Base-by-base conservation (phyloP, 2,113 vertebrate species). In the Lampris incognitus region DNA sequence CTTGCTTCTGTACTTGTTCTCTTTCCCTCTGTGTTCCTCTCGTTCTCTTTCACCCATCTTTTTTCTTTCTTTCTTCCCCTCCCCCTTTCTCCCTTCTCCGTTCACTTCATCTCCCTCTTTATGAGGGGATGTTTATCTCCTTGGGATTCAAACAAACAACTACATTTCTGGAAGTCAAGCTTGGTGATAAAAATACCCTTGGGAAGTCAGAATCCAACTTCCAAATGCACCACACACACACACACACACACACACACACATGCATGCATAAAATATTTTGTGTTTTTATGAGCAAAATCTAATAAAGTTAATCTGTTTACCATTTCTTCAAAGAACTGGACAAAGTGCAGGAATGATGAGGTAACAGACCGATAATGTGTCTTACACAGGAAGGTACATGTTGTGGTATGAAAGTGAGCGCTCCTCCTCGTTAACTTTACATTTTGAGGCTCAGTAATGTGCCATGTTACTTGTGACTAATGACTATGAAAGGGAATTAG, bases 81-180 rank as follows among this genome's bases (percentile, higher is more conserved):
- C 63, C 55, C 2, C 46, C 36, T 38, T 72, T 55, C n/a, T 39
- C 68, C 55, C 13, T 48, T 82, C 44, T 66, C 49, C 1, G 24
- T 24, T 24, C 24, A 24, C 24, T 24, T 24, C 24, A 24, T 24
- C 73, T 24, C 9, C 36, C 0, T 74, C 24, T 68, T 65, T 82
- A 48, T 69, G 55, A 69, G 41, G 38, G 60, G 56, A 69, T 49
- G 39, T 41, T 42, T 59, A 64, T 78, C 74, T 78, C 71, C 69
- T 40, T 55, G 69, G 74, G 70, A 69, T 74, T 62, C 0, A 81
- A 79, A 58, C 81, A 87, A 84, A 86, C 78, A 87, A 24, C 71
- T 65, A 69, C 48, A 85, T 76, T 62, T 77, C 76, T 60, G 59
- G 56, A 78, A 76, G 83, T 82, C 76, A 82, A 7, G 61, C 74